phyloP scores from a whole-genome alignment of 2,113 vertebrate genomes.

The Embiotoca jacksoni region DNA sequence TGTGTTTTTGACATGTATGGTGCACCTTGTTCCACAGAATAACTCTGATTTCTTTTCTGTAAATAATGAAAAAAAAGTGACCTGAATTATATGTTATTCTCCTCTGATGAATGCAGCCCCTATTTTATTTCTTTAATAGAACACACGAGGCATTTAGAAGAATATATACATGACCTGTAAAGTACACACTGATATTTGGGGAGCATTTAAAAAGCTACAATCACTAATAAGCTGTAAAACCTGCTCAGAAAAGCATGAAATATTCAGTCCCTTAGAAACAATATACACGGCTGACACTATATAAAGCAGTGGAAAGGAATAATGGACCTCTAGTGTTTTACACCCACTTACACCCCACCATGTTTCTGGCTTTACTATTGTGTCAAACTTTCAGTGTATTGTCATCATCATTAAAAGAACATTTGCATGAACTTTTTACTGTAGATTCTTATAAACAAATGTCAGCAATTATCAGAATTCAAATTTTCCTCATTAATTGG shows the following conservation, averaged over 20 bases:
- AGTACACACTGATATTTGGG: conserved; percentile 51
- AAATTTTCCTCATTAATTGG: conserved; percentile 50
- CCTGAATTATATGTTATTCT: conserved; percentile 68
- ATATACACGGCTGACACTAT: conserved; percentile 47
- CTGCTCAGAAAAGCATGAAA: conserved; percentile 37
- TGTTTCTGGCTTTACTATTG: background rate
- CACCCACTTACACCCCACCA: conserved; percentile 20
- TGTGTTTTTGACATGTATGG: conserved; percentile 66
- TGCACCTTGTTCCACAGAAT: conserved; percentile 76
- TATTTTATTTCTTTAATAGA: conserved; percentile 50
- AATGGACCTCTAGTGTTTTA: conserved; percentile 39
- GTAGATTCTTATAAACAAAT: conserved; percentile 42
- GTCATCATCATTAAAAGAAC: conserved; percentile 33
- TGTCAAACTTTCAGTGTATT: conserved; percentile 5
- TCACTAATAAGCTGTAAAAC: conserved; percentile 53
- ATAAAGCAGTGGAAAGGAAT: conserved; percentile 14
- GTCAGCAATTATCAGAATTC: conserved; percentile 48
- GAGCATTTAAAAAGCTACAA: conserved; percentile 44
- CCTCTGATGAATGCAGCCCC: conserved; percentile 40
- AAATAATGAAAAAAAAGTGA: conserved; percentile 76
- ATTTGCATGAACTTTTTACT: conserved; percentile 27
- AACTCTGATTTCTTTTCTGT: conserved; percentile 75
- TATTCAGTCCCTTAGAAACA: conserved; percentile 29
- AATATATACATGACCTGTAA: conserved; percentile 46
- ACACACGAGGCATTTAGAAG: conserved; percentile 36